Evolutionary conservation across 2,797 vertebrate genomes (phyloP).

Genomic region (Hozukius guyotensis): DNA sequence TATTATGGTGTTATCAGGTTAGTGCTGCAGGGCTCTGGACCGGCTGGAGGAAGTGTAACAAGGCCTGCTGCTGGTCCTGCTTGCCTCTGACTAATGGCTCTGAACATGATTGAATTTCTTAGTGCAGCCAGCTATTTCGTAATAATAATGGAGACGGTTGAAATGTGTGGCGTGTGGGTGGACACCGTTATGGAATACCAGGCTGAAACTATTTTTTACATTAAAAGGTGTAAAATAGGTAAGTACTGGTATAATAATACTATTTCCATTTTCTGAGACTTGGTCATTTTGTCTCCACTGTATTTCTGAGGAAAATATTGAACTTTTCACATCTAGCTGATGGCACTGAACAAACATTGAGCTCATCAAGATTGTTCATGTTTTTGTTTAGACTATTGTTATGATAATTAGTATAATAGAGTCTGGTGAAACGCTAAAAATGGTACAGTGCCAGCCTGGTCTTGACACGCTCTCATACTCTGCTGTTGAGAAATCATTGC

Average conservation of each 20-base stretch:
- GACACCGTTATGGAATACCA: background rate
- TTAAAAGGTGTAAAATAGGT: background rate
- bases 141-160: slow-evolving; percentile 21
- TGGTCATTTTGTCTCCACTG: background rate
- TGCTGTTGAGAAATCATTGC: background rate
- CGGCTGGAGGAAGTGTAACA: slow-evolving; percentile 37
- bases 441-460: background rate
- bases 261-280: background rate
- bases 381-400: background rate
- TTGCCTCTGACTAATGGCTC: slow-evolving; percentile 55
- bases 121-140: slow-evolving; percentile 26
- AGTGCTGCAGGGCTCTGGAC: slow-evolving; percentile 47
- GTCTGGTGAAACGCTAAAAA: background rate
- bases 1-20: slow-evolving; percentile 60
- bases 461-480: background rate
- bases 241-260: background rate
- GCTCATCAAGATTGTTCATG: background rate
- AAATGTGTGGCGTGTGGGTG: slow-evolving; percentile 7
- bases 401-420: background rate
- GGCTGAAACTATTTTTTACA: background rate
- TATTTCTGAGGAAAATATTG: background rate
- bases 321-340: background rate
- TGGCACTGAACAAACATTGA: background rate
- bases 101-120: slow-evolving; percentile 63
- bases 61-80: slow-evolving; percentile 44